phyloP scores from a whole-genome alignment of 2,113 vertebrate species.

The Neodontobutis hainanensis region DNA sequence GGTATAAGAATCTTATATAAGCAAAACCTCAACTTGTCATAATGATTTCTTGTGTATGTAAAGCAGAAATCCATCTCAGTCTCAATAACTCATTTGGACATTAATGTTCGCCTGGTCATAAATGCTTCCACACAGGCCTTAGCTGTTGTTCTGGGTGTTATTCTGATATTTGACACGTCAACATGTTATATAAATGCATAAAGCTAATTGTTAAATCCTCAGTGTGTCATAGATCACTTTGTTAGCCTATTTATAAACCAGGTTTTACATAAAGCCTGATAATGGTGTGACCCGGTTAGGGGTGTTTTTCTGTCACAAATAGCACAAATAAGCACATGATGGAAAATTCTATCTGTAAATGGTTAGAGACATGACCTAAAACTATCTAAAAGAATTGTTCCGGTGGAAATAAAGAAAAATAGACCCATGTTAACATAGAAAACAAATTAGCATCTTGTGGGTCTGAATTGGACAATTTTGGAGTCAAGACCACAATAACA shows the following conservation, averaged over 20 bases:
- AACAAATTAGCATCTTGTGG: neutral
- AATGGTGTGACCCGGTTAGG: slow-evolving; percentile 24
- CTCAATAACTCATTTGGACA: slow-evolving; percentile 43
- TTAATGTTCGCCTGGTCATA: slow-evolving; percentile 27
- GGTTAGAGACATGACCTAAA: neutral
- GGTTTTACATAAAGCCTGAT: slow-evolving; percentile 43
- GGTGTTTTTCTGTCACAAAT: neutral
- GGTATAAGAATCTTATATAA: slow-evolving; percentile 1
- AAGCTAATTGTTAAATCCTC: slow-evolving; percentile 51
- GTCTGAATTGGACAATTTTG: no score
- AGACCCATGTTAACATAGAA: neutral
- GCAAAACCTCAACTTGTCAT: slow-evolving; percentile 3
- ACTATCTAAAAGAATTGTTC: slow-evolving; percentile 26
- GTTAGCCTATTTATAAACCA: slow-evolving; percentile 35
- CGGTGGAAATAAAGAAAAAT: neutral
- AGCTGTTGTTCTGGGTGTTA: slow-evolving; percentile 18
- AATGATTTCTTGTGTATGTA: slow-evolving; percentile 1
- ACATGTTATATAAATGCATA: slow-evolving; percentile 52
- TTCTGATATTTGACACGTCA: slow-evolving; percentile 35
- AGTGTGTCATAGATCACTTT: slow-evolving; percentile 51
- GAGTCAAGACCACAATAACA: no score
- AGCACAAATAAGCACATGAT: slow-evolving; percentile 5
- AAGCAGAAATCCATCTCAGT: neutral
- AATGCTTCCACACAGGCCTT: slow-evolving; percentile 8
- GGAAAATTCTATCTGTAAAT: slow-evolving; percentile 1